Evolutionary conservation across 1,140 invertebrate species (phyloP).

Genomic region (Drosophila lacertosa): DNA sequence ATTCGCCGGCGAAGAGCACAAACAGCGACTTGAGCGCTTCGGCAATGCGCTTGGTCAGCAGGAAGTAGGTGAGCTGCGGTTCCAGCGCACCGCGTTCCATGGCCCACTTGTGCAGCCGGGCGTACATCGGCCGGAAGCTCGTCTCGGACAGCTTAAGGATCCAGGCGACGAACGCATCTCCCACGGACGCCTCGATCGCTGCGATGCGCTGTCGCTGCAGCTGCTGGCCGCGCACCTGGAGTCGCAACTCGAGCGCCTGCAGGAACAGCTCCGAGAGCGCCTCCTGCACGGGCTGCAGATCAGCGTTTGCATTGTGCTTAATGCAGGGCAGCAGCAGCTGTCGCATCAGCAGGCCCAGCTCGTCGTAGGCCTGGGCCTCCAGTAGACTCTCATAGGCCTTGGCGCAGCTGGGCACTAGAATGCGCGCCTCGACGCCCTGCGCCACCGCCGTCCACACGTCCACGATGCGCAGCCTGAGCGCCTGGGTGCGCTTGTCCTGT

Average conservation of each 20-base stretch:
- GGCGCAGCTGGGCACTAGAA: slow-evolving; percentile 90
- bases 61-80: slow-evolving; percentile 84
- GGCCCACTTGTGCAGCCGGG: slow-evolving; percentile 94
- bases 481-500: slow-evolving; percentile 85
- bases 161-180: slow-evolving; percentile 90
- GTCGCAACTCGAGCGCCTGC: slow-evolving; percentile 89
- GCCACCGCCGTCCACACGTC: slow-evolving; percentile 89
- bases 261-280: slow-evolving; percentile 91
- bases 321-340: slow-evolving; percentile 90
- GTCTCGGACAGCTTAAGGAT: slow-evolving; percentile 95
- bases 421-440: slow-evolving; percentile 88
- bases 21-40: slow-evolving; percentile 94
- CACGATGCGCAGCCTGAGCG: slow-evolving; percentile 86
- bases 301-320: slow-evolving; percentile 85
- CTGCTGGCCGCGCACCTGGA: slow-evolving; percentile 65
- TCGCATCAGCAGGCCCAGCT: slow-evolving; percentile 88
- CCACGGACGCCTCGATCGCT: slow-evolving; percentile 88
- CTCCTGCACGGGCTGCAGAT: slow-evolving; percentile 87
- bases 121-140: slow-evolving; percentile 93
- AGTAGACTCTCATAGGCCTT: slow-evolving; percentile 88
- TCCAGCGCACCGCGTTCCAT: slow-evolving; percentile 85
- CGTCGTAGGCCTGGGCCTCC: slow-evolving; percentile 86
- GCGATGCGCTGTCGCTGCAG: slow-evolving; percentile 41
- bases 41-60: slow-evolving; percentile 90
- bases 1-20: slow-evolving; percentile 93